Conservation (phyloP, 1,140 invertebrate genomes). For the Panagrolaimus sp. region DNA sequence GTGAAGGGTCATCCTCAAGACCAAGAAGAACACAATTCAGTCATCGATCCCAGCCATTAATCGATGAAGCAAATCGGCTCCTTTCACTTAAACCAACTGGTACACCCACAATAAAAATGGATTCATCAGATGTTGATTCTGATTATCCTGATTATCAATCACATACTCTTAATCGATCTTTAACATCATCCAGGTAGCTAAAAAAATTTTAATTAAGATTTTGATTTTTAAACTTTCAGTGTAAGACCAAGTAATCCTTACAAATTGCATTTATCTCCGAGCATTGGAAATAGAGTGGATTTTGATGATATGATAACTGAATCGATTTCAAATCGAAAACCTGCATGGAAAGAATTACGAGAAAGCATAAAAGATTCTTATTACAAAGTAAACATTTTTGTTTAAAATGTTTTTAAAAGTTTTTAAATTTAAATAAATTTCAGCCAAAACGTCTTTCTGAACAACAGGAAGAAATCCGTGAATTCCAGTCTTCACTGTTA, state of each 20-base stretch:
- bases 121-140: background rate
- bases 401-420: slow-evolving; percentile 19
- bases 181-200: background rate
- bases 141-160: background rate
- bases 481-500: slow-evolving; percentile 38
- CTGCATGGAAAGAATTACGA: slow-evolving; percentile 54
- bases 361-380: slow-evolving; percentile 55
- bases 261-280: slow-evolving; percentile 32
- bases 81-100: slow-evolving; percentile 24
- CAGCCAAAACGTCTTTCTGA: slow-evolving; percentile 52
- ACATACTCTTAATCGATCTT: background rate
- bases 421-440: background rate
- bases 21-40: slow-evolving; percentile 31
- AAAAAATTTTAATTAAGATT: background rate
- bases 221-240: background rate
- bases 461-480: slow-evolving; percentile 47
- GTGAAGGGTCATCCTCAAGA: slow-evolving; percentile 11
- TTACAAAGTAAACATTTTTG: slow-evolving; percentile 42
- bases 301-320: slow-evolving; percentile 54
- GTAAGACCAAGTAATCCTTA: slow-evolving; percentile 13
- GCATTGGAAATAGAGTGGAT: slow-evolving; percentile 48
- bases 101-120: slow-evolving; percentile 12
- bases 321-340: slow-evolving; percentile 37
- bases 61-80: slow-evolving; percentile 34
- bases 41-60: slow-evolving; percentile 27